Evolutionary conservation across 1,140 invertebrate genomes (phyloP).

Genomic region (Tetragonula clypearis): DNA sequence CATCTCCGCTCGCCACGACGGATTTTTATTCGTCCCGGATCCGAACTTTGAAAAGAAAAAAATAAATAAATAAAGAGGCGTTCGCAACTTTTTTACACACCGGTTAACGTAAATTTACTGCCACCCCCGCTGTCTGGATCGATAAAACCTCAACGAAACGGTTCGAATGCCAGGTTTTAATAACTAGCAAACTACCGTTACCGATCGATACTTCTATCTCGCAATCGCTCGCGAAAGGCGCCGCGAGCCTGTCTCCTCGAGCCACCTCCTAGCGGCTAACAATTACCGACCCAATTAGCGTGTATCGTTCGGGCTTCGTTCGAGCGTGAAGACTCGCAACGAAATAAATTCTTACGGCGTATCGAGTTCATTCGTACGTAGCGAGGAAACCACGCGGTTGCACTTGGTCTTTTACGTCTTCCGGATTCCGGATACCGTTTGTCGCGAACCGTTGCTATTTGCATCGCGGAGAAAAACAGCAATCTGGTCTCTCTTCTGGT

Average conservation of each 20-base stretch:
- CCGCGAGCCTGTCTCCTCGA: constrained; percentile 5
- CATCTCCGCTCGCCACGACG: not conserved
- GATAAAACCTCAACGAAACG: not conserved
- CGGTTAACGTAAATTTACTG: not conserved
- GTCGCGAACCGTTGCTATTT: not conserved
- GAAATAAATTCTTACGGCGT: constrained; percentile 51
- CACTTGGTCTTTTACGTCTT: not conserved
- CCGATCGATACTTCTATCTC: constrained; percentile 7
- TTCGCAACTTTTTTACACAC: not conserved
- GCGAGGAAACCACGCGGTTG: constrained; percentile 10
- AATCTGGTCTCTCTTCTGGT: not conserved
- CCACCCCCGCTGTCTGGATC: not conserved
- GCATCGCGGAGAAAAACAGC: not conserved
- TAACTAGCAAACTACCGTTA: not conserved
- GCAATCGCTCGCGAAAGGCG: constrained; percentile 41
- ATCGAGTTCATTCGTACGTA: not conserved
- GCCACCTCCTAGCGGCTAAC: constrained; percentile 33
- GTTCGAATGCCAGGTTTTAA: constrained; percentile 2
- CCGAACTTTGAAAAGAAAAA: not conserved
- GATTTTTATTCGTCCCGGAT: not conserved
- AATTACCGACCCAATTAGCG: constrained; percentile 45
- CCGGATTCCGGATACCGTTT: not conserved
- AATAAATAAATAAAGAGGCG: too few relatives aligned
- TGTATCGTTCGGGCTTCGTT: constrained; percentile 44
- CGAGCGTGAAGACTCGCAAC: constrained; percentile 47